Evolutionary conservation across 1,140 invertebrate species (phyloP), one percentile per base, ranked within the genome.

Genomic region (Drosophila jambulina): DNA sequence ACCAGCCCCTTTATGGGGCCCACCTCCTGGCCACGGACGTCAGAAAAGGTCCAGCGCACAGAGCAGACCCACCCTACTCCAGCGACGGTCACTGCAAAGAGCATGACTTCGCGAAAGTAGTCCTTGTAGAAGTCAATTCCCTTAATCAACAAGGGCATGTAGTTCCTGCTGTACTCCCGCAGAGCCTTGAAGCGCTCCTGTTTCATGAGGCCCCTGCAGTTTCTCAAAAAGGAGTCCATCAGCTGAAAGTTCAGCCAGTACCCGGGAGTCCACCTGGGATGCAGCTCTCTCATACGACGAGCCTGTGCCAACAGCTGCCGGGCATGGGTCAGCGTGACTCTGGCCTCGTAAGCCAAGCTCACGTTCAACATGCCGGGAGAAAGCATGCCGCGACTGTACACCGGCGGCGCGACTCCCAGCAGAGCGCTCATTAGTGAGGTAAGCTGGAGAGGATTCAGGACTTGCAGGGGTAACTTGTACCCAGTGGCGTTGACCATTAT

Each of bases 391-490:
- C 98, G 91, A 98, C 95, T 92, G 96, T 99, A 98, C 5, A 97
- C 94, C 46, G 99, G 98, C 71, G 98, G 96, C 42, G 97, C 94
- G 63, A 97, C 94, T 17, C 98, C 98, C 54, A 99, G 93, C 53
- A 99, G 92, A 64, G 96, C 94, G 8, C 98, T 95, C 95, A 99
- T 97, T 1, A 99, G 82, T 1, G 98, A 96, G 38, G 98, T 95
- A 49, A 99, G 94, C 93, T 99, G 98, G 53, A 96, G 97, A 95
- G 99, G 97, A 63, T 96, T 94, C 23, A 99, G 93, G 93, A 97
- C 95, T 29, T 81, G 64, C 65, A 91, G 80, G 83, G 93, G 70
- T 67, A 80, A 15, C 6, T 51, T 68, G 4, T 42, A 27, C 1
- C 49, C 56, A 1, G 48, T 9, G 4, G 63, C 38, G 10, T 81